Conservation (phyloP, 2,113 vertebrate genomes). For the Corvus hawaiiensis region DNA sequence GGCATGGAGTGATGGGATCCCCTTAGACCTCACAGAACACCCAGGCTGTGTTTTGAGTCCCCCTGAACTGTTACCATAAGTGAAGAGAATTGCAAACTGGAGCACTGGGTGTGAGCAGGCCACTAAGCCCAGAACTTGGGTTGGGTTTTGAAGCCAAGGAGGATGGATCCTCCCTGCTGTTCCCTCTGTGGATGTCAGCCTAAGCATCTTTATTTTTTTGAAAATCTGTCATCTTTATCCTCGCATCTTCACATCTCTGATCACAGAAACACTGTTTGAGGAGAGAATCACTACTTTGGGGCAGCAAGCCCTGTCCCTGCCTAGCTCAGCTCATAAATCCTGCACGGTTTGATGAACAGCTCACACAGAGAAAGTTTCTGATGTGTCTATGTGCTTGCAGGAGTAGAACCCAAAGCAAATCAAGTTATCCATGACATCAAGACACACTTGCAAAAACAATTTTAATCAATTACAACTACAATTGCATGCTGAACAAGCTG, state of each 20-base stretch:
- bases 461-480: slow-evolving; percentile 52
- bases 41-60: background rate
- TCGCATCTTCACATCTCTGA: background rate
- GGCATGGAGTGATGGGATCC: background rate
- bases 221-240: background rate
- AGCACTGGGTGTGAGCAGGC: background rate
- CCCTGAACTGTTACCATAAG: background rate
- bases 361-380: background rate
- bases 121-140: background rate
- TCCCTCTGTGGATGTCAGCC: background rate
- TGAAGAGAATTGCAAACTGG: background rate
- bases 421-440: slow-evolving; percentile 25
- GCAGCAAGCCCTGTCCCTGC: background rate
- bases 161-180: background rate
- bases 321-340: background rate
- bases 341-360: background rate
- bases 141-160: background rate
- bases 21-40: background rate
- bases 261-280: background rate
- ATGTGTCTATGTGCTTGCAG: background rate
- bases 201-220: background rate
- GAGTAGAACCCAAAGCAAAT: slow-evolving; percentile 34
- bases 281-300: background rate
- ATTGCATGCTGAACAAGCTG: slow-evolving; percentile 38
- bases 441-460: slow-evolving; percentile 43